Percentiles rank a stretch among this genome's conserved stretches.
Conservation (phyloP, 1,140 invertebrate species). For the Drosophila erecta region DNA sequence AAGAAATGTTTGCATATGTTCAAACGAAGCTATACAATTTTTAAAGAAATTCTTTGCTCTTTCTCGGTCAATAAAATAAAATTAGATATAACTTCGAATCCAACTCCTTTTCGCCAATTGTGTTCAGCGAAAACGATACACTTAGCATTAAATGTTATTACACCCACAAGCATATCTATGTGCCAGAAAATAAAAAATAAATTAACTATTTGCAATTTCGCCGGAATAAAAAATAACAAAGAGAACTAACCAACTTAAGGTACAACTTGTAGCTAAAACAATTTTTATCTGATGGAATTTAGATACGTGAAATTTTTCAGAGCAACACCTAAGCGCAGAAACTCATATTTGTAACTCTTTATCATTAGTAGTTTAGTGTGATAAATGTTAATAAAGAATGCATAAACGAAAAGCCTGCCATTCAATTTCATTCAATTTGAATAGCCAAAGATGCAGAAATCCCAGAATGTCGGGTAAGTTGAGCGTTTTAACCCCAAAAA, state of each 20-base stretch:
- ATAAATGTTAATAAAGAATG: conserved; percentile 79
- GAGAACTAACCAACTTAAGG: conserved; percentile 63
- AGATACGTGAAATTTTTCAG: conserved; percentile 66
- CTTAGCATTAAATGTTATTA: conserved; percentile 58
- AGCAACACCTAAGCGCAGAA: conserved; percentile 35
- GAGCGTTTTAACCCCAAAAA: conserved; percentile 12
- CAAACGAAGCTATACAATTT: conserved; percentile 28
- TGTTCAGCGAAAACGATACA: conserved; percentile 60
- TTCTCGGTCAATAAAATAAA: conserved; percentile 58
- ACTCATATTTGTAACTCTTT: conserved; percentile 76
- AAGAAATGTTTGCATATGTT: conserved; percentile 38
- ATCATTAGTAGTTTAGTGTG: conserved; percentile 81
- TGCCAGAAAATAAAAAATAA: conserved; percentile 35
- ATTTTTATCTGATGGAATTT: conserved; percentile 56
- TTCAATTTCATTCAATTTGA: conserved; percentile 47
- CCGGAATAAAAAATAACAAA: conserved; percentile 24
- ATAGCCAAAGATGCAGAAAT: background rate
- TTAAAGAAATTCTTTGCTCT: conserved; percentile 23
- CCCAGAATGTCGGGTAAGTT: conserved; percentile 17
- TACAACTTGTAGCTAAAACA: conserved; percentile 75
- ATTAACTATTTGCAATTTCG: conserved; percentile 46
- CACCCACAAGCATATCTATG: conserved; percentile 67
- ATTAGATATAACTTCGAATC: conserved; percentile 53
- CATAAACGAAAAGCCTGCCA: conserved; percentile 39
- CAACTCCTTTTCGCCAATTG: conserved; percentile 49